Percentiles rank a stretch among this genome's conserved stretches.
These are phyloP conservation scores for Epizoanthus scotinus DNA, from an alignment of 92 coral and sea anemone genomes.

Conservation along the genomic window DNA sequence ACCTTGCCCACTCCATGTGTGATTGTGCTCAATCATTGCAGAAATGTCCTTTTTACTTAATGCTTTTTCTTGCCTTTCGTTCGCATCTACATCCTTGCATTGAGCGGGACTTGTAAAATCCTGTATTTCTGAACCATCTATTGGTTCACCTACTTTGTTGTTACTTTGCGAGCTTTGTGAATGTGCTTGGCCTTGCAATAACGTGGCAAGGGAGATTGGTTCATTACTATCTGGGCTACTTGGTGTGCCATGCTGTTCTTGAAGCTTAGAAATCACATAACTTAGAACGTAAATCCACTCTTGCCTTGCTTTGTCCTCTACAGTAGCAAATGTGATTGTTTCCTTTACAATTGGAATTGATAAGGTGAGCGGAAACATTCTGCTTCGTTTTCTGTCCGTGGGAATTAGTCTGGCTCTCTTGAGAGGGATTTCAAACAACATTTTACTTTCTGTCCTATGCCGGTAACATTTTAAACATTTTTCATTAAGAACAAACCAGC, in stretches of 20 bases:
- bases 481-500: slow-evolving; percentile 74
- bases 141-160: not conserved
- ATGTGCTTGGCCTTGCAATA: slow-evolving; percentile 7
- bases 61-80: not conserved
- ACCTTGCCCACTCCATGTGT: slow-evolving; percentile 43
- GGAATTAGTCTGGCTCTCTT: slow-evolving; percentile 71
- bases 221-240: slow-evolving; percentile 41
- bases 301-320: slow-evolving; percentile 71
- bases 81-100: not conserved
- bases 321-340: slow-evolving; percentile 74
- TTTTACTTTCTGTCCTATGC: slow-evolving; percentile 73
- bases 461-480: slow-evolving; percentile 76
- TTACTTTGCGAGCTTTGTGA: not conserved
- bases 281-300: slow-evolving; percentile 78
- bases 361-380: slow-evolving; percentile 78
- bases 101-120: not conserved
- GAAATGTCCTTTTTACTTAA: slow-evolving; percentile 10
- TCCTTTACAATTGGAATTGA: slow-evolving; percentile 81
- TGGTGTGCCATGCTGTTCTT: slow-evolving; percentile 40
- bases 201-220: slow-evolving; percentile 43
- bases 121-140: not conserved
- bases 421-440: slow-evolving; percentile 84
- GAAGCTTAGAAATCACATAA: slow-evolving; percentile 67
- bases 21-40: slow-evolving; percentile 10
- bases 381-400: slow-evolving; percentile 74